Base-by-base conservation (phyloP, 2,888 invertebrate species). In the Lottia scabra region DNA sequence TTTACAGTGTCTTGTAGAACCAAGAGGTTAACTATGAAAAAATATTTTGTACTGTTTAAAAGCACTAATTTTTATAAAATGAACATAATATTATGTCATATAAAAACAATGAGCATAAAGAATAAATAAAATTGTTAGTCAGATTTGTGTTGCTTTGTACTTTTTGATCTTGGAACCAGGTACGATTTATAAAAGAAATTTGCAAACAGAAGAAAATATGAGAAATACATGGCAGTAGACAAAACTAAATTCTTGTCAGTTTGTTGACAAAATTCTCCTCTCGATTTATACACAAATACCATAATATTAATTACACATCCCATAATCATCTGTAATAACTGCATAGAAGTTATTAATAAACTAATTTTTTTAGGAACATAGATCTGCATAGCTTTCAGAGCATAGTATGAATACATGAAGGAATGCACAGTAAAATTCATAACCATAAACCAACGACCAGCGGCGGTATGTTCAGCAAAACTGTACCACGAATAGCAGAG, bases 321-420 rank as follows among this genome's bases (percentile, higher is more conserved):
- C 78, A 97, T 92, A 68, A 97, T 92, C 98, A 99, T 98, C 91
- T 98, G 98, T 27, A 94, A 91, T 71, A 98, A 92, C 89, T 99
- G 98, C 68, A 96, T 91, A 19, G 93, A 92, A 16, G 98, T 99
- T 87, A 99, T 97, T 80, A 94, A 91, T 94, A 98, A 96, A 75
- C 96, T 94, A 80, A 97, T 93, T 70, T 81, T 85, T 70, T 85
- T 87, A 2, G 98, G 97, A 68, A 89, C 78, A 16, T 84, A 81
- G 77, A 90, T 79, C 64, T 86, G 84, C 79, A 90, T 80, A 1
- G 91, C 90, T 63, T 90, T 83, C 44, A 91, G 80, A 45, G 90
- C 88, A 80, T 91, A 91, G 84, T 91, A 91, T 2, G 90, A 84
- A 82, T 91, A 91, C 91, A 91, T 91, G 75, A 91, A 81, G 13